Evolutionary conservation across 2,113 vertebrate genomes (phyloP), one percentile per base, ranked within the genome.

Genomic region (Nothobranchius kuhntae): DNA sequence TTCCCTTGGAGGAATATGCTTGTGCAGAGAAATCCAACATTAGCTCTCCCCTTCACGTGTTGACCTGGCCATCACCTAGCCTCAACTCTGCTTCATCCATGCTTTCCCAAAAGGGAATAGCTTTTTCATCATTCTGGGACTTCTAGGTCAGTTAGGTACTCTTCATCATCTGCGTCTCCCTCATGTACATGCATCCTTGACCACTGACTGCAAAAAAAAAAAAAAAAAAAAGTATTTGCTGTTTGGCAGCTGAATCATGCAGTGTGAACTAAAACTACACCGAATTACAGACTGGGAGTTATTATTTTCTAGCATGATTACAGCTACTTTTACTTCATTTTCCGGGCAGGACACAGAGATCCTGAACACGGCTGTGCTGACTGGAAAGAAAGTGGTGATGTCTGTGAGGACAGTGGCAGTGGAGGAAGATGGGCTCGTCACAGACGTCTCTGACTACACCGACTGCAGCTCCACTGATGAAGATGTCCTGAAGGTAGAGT

Each of bases 331-430:
- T 10, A 10, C 15, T 56, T 62, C 3, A 7, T 59, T 73, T 60
- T 68, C 38, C 42, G 5, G 70, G 9, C 87, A 98, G 96, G 95
- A 97, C 89, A 93, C 91, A 0, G 97, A 98, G 71, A 91, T 98
- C 58, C 86, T 98, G 78, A 98, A 98, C 84, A 98, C 96, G 0
- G 96, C 95, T 0, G 85, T 97, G 21, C 92, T 98, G 48, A 99
- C 96, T 0, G 97, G 97, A 10, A 96, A 92, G 82, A 94, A 93
- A 0, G 95, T 98, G 36, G 89, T 92, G 12, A 89, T 97, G 86
- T 95, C 95, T 1, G 64, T 98, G 72, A 93, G 86, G 80, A 95
- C 93, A 2, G 93, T 98, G 6, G 94, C 95, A 1, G 91, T 98
- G 70, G 96, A 96, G 62, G 95, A 95, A 79, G 93, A 91, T 55